phyloP scores from a whole-genome alignment of 2,113 vertebrate genomes.

The Petrocephalus microphthalmus region DNA sequence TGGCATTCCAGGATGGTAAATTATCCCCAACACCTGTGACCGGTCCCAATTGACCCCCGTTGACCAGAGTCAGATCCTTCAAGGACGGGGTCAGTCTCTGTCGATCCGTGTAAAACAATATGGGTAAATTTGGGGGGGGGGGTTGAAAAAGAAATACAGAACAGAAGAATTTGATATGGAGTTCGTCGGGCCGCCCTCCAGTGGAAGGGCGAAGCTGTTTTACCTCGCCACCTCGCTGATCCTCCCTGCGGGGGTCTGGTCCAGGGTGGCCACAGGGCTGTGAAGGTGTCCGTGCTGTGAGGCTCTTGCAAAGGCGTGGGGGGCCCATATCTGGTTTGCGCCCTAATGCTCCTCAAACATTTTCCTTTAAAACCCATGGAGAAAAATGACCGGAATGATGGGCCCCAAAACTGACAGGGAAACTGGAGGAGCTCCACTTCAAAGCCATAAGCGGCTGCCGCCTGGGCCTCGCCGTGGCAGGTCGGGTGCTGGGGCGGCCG shows the following conservation, averaged over 20 bases:
- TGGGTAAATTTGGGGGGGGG: background rate
- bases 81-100: background rate
- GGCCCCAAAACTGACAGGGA: background rate
- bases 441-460: background rate
- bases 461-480: background rate
- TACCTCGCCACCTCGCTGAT: background rate
- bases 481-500: too few relatives aligned
- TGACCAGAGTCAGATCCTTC: background rate
- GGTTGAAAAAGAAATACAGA: background rate
- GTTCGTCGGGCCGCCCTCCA: too few relatives aligned
- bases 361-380: background rate
- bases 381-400: background rate
- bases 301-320: background rate
- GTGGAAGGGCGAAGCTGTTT: background rate
- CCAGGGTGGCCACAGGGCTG: background rate
- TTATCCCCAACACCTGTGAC: conserved; percentile 2
- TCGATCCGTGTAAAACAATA: background rate
- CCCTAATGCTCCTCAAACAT: background rate
- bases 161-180: background rate
- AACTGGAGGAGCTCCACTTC: background rate
- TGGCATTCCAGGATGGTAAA: background rate
- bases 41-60: conserved; percentile 1
- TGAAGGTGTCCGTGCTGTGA: background rate
- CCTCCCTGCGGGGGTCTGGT: background rate
- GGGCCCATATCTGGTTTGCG: background rate